Percentiles rank a stretch among this genome's conserved stretches.
phyloP scores from a whole-genome alignment of 2,888 invertebrate genomes.

The Ophion ventricosus region DNA sequence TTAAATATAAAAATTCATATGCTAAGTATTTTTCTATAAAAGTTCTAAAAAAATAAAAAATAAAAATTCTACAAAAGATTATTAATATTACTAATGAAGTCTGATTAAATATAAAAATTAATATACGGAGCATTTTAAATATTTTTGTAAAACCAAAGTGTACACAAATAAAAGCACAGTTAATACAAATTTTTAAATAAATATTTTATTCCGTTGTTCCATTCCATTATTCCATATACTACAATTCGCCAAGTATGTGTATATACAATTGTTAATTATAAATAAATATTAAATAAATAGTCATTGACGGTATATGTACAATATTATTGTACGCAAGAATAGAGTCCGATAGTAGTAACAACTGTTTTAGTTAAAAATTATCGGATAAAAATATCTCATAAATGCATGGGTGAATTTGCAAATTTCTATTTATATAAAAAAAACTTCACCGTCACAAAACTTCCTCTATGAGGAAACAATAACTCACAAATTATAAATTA shows the following conservation, averaged over 20 bases:
- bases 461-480: conserved; percentile 2
- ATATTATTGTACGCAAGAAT: not conserved
- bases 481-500: not conserved
- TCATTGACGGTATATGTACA: not conserved
- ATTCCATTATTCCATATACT: no score
- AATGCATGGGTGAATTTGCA: not conserved
- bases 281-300: not conserved
- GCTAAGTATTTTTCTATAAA: no score
- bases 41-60: no score
- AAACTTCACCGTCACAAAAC: not conserved
- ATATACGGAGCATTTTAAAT: no score
- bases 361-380: not conserved
- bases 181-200: no score
- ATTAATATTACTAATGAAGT: no score
- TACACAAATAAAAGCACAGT: no score
- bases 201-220: no score
- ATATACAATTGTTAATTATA: conserved; percentile 1
- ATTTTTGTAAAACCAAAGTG: no score
- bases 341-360: conserved; percentile 1
- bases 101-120: no score
- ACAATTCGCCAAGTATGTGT: not conserved
- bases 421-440: not conserved
- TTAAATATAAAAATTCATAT: no score
- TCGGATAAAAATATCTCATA: not conserved
- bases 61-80: no score